Evolutionary conservation across 2,888 invertebrate genomes (phyloP).

Genomic region (Drosophila kambysellisi): DNA sequence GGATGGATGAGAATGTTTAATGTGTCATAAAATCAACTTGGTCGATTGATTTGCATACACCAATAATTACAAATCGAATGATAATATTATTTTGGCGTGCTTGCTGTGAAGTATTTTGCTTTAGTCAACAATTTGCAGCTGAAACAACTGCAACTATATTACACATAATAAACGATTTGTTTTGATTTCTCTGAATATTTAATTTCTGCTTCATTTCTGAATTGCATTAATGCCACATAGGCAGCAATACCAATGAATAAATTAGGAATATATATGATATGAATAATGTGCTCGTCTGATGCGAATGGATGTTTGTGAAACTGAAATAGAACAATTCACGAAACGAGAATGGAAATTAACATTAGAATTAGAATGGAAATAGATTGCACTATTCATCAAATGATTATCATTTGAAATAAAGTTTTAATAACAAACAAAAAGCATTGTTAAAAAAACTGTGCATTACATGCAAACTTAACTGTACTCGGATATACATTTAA

Average conservation of each 20-base stretch:
- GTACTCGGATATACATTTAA: neutral
- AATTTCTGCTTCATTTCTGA: constrained; percentile 5
- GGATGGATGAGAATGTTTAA: constrained; percentile 21
- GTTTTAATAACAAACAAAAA: neutral
- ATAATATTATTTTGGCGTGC: constrained; percentile 20
- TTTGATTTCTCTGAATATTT: neutral
- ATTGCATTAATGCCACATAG: constrained; percentile 11
- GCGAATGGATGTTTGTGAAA: neutral
- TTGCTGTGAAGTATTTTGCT: constrained; percentile 3
- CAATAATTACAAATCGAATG: constrained; percentile 25
- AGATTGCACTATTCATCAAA: neutral
- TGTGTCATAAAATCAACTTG: constrained; percentile 48
- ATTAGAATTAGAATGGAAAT: neutral
- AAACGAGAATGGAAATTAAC: neutral
- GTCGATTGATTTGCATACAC: constrained; percentile 29
- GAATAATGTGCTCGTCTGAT: neutral
- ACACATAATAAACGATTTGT: neutral
- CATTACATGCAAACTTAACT: neutral
- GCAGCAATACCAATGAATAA: neutral
- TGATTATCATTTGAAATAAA: neutral
- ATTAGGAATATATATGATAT: neutral
- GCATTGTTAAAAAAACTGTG: neutral
- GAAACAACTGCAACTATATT: constrained; percentile 15
- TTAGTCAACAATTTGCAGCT: constrained; percentile 24
- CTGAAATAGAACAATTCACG: neutral